Base-by-base conservation (phyloP, 2,113 vertebrate species). In the Lepisosteus oculatus region DNA sequence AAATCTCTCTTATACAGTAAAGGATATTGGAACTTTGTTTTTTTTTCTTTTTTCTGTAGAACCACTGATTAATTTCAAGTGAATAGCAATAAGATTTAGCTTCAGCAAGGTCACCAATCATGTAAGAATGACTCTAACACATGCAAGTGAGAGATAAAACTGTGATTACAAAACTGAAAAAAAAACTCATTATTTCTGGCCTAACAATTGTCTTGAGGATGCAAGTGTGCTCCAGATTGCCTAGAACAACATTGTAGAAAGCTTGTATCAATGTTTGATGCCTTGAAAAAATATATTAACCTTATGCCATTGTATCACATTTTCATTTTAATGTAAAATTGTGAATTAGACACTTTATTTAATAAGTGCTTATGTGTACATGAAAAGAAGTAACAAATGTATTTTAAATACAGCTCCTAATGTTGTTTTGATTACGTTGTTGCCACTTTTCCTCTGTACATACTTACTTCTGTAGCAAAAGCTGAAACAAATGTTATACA, bases 131-230 rank as follows among this genome's bases (percentile, higher is more conserved):
- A 12, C 11, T 47, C 13, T 12, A 17, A 42, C 44, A 59, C 14
- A 11, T 8, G 3, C 55, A 55, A 43, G 9, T 51, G 55, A 29
- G 43, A 61, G 54, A 59, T 41, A n/a, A 54, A 63, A 55, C 55
- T 13, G 14, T 41, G 45, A 68, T 68, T 73, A 73, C 66, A 59
- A 55, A 55, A 11, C 12, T 13, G 9, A 4, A n/a, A 62, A 45
- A 71, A 62, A 74, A 71, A 61, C 43, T 69, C 17, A 42, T 4
- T 55, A 65, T 66, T 43, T 68, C 65, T 59, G 62, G 62, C 79
- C 80, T 84, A 79, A 81, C 85, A 82, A 87, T 86, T 85, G 87
- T 86, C 85, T 80, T 77, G 74, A 81, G 80, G 78, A 76, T 57
- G 57, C 85, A 84, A 78, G 78, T 79, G 77, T 75, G 85, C 76